phyloP scores from a whole-genome alignment of 2,888 invertebrate genomes.

The Labia minor region DNA sequence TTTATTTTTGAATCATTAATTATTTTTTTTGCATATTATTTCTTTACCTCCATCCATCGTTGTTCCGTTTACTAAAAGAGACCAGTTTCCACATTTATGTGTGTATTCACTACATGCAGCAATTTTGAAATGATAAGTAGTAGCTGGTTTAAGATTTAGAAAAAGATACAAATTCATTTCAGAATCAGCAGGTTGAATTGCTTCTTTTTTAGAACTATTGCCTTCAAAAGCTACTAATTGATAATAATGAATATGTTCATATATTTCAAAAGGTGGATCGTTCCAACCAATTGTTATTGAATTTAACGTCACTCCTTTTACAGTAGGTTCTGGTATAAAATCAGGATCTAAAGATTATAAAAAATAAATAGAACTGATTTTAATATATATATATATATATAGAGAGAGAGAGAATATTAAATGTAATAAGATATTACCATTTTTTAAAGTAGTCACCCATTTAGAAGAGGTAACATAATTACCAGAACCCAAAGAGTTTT shows the following conservation, averaged over 20 bases:
- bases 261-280: constrained; percentile 51
- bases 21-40: too few species aligned
- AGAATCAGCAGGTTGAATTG: constrained; percentile 53
- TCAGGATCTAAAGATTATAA: constrained; percentile 60
- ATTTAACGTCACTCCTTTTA: constrained; percentile 56
- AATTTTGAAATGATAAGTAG: constrained; percentile 67
- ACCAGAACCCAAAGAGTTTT: constrained; percentile 52
- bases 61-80: constrained; percentile 62
- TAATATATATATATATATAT: too few species aligned
- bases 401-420: too few species aligned
- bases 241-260: constrained; percentile 65
- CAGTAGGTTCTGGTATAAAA: constrained; percentile 66
- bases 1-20: too few species aligned
- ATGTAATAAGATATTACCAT: constrained; percentile 35
- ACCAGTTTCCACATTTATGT: constrained; percentile 65
- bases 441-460: constrained; percentile 50
- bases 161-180: constrained; percentile 67
- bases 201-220: constrained; percentile 36
- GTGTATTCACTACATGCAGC: constrained; percentile 72
- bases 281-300: constrained; percentile 76
- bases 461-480: constrained; percentile 42
- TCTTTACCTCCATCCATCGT: constrained; percentile 67
- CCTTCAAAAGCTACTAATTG: constrained; percentile 41
- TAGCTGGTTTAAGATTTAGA: constrained; percentile 62
- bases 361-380: constrained; percentile 22